These are phyloP conservation scores for Sinocyclocheilus anophthalmus DNA, from an alignment of 2,113 vertebrate species.

Conservation along the genomic window DNA sequence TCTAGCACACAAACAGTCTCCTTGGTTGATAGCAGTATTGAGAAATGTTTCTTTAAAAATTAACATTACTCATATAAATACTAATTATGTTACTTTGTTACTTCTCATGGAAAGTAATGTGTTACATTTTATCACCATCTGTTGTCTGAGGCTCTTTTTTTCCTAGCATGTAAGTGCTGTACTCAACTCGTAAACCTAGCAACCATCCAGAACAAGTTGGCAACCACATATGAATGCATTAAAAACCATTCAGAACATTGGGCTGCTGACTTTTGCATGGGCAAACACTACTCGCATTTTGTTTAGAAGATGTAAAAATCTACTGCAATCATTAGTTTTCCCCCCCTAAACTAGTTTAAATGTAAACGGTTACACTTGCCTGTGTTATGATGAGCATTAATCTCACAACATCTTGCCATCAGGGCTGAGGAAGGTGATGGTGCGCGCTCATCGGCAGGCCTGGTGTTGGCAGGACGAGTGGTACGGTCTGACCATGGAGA, in stretches of 20 bases:
- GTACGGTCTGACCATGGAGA: slow-evolving; percentile 95
- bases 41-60: neutral
- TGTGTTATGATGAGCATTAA: neutral
- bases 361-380: no score
- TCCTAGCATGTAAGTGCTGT: neutral
- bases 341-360: neutral
- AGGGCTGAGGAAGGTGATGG: slow-evolving; percentile 96
- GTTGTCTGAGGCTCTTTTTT: neutral
- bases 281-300: neutral
- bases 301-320: neutral
- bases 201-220: neutral
- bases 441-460: slow-evolving; percentile 94
- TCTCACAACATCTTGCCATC: slow-evolving; percentile 12
- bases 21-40: neutral
- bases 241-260: neutral
- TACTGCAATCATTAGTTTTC: neutral
- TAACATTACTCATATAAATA: neutral
- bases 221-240: neutral
- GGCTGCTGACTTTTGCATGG: neutral
- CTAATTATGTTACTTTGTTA: neutral
- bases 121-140: neutral
- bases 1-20: no score
- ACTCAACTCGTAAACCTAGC: neutral
- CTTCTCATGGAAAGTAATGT: neutral
- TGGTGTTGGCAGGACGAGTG: slow-evolving; percentile 99